Conservation (phyloP, 2,113 vertebrate genomes). For the Sterna hirundo region DNA sequence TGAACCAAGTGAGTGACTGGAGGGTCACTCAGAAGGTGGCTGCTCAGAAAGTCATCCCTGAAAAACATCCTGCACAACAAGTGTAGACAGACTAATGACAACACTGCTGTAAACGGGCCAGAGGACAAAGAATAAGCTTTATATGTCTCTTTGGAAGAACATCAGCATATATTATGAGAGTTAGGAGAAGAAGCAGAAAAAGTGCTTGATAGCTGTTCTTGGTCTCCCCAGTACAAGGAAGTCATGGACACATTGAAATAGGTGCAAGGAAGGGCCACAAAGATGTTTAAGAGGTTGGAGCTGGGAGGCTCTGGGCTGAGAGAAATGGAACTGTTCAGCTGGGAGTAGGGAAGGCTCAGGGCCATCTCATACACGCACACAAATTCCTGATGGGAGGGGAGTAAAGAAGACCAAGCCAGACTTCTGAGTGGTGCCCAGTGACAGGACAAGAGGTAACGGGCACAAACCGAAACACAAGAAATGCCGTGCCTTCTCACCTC, state of each 20-base stretch:
- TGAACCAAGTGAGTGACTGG: not conserved
- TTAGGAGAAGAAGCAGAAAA: not conserved
- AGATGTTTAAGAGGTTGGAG: not conserved
- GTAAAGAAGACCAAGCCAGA: not conserved
- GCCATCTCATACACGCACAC: fast-evolving
- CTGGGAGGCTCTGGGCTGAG: not conserved
- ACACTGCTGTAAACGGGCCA: not conserved
- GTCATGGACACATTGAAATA: not conserved
- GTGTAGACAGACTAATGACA: not conserved
- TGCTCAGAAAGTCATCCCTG: not conserved
- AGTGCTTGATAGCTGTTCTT: not conserved
- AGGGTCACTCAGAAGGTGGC: not conserved
- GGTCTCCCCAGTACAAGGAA: not conserved
- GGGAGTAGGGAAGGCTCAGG: not conserved
- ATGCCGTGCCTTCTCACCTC: not conserved
- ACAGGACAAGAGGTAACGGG: not conserved
- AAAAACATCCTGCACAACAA: not conserved
- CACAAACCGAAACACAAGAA: not conserved
- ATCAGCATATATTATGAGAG: not conserved
- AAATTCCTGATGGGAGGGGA: not conserved
- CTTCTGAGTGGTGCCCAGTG: not conserved
- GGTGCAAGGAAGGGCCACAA: not conserved
- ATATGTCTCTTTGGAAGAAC: not conserved
- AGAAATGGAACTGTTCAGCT: not conserved
- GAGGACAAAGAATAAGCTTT: not conserved